These are phyloP conservation scores for Lutjanus campechanus DNA, from an alignment of 2,797 vertebrate species.

Conservation along the genomic window DNA sequence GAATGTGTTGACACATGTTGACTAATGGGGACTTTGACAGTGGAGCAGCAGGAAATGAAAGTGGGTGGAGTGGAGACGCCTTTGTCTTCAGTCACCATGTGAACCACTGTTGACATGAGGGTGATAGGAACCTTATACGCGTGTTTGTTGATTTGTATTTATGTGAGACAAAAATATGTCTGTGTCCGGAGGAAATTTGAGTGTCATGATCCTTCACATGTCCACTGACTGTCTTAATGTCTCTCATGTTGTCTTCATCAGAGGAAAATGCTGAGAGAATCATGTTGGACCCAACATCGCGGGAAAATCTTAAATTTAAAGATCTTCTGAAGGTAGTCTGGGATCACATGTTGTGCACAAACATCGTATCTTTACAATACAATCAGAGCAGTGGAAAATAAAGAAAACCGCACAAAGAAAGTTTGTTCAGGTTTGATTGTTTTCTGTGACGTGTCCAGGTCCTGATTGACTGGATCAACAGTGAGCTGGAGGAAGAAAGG, in stretches of 20 bases:
- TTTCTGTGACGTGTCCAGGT: constrained; percentile 82
- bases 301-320: constrained; percentile 94
- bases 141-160: not conserved
- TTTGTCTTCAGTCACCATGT: constrained; percentile 33
- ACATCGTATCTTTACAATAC: not conserved
- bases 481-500: constrained; percentile 94
- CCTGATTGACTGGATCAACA: constrained; percentile 97
- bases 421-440: not conserved
- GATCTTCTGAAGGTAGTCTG: constrained; percentile 93
- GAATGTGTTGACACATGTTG: constrained; percentile 32
- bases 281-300: constrained; percentile 94
- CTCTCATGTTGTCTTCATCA: constrained; percentile 67
- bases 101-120: constrained; percentile 42
- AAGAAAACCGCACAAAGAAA: not conserved
- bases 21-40: constrained; percentile 29
- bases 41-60: constrained; percentile 76
- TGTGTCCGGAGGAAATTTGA: not conserved
- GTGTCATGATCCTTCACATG: not conserved
- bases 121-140: constrained; percentile 1
- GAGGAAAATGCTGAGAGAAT: constrained; percentile 98
- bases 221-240: not conserved
- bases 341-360: constrained; percentile 14
- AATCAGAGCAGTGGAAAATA: not conserved
- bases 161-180: not conserved
- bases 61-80: constrained; percentile 50